These are phyloP conservation scores for Neolamprologus sp. DNA, from an alignment of 2,113 vertebrate species.

Conservation along the genomic window DNA sequence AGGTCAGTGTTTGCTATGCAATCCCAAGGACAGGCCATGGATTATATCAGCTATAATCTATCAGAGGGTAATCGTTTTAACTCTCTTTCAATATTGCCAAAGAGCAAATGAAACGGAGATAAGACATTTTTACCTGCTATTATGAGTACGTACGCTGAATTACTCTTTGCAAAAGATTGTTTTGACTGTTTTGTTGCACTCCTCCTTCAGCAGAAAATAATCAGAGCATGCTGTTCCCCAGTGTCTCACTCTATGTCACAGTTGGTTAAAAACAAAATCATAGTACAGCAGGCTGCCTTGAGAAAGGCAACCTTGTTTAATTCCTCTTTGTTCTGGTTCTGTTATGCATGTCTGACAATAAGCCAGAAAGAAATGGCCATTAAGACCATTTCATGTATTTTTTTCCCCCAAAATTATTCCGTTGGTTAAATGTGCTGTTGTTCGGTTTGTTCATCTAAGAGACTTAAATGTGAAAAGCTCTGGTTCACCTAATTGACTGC, in stretches of 20 bases:
- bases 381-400: background rate
- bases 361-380: background rate
- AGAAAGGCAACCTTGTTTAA: background rate
- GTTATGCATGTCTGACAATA: background rate
- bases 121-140: background rate
- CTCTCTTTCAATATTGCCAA: background rate
- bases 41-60: background rate
- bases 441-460: background rate
- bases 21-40: background rate
- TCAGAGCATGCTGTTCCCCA: background rate
- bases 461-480: background rate
- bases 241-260: constrained; percentile 1
- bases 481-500: background rate
- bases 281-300: background rate
- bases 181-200: background rate
- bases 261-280: constrained; percentile 15
- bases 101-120: background rate
- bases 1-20: background rate
- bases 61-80: background rate
- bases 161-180: background rate
- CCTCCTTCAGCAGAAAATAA: background rate
- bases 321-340: constrained; percentile 7
- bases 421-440: background rate
- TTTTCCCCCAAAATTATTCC: fast-evolving
- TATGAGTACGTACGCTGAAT: background rate